Percentiles rank a stretch among this genome's conserved stretches.
phyloP scores from a whole-genome alignment of 2,797 vertebrate species.

The Crypturellus tataupa region DNA sequence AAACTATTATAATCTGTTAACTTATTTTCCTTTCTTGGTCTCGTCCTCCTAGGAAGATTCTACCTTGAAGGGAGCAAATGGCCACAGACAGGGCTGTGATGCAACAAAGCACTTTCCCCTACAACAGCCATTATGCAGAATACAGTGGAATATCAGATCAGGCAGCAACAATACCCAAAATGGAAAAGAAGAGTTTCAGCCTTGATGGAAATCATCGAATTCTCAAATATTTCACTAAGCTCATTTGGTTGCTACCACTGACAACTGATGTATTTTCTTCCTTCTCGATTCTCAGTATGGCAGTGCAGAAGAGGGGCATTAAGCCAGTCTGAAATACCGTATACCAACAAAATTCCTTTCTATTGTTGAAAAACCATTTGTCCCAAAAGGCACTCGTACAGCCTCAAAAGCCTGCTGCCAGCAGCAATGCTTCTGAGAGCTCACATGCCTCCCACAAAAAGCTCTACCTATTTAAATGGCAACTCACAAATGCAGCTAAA shows the following conservation, averaged over 20 bases:
- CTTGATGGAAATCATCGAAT: conserved; percentile 8
- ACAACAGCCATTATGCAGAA: neutral
- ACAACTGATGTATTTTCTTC: neutral
- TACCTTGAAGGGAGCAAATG: neutral
- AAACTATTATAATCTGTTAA: neutral
- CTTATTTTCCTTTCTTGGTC: neutral
- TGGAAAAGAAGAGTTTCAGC: neutral
- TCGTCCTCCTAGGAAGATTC: neutral
- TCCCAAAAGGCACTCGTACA: conserved; percentile 15
- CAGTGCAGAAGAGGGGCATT: neutral
- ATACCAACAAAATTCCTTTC: neutral
- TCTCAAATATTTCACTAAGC: neutral
- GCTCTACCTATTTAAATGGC: neutral
- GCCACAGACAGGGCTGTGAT: neutral
- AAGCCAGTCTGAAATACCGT: neutral
- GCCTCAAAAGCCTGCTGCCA: conserved; percentile 1
- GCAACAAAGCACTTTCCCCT: neutral
- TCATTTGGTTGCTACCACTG: neutral
- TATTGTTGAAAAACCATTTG: neutral
- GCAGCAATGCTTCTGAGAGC: neutral
- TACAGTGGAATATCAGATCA: neutral
- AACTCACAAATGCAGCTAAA: neutral
- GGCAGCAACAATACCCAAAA: neutral
- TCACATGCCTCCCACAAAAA: neutral
- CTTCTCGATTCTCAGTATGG: neutral